Evolutionary conservation across 2,888 invertebrate species (phyloP).

Genomic region (Limenitis arthemis): DNA sequence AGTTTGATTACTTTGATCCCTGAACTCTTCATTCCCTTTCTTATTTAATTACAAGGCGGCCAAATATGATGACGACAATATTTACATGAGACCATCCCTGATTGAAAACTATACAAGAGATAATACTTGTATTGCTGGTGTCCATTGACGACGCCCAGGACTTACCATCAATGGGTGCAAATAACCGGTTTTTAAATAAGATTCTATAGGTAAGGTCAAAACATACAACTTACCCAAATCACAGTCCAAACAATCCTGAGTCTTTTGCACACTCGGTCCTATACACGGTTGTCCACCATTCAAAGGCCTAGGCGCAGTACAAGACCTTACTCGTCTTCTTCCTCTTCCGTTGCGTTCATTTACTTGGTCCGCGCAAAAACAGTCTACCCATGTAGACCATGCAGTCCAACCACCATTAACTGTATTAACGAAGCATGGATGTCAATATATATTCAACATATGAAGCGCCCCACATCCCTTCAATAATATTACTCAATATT

Average conservation of each 20-base stretch:
- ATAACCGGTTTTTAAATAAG: no score
- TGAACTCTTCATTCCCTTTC: no score
- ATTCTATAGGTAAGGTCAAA: no score
- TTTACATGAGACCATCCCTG: no score
- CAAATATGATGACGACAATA: no score
- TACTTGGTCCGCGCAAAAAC: conserved; percentile 80
- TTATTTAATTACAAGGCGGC: no score
- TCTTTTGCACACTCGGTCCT: conserved; percentile 87
- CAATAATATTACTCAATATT: background rate
- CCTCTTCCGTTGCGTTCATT: conserved; percentile 71
- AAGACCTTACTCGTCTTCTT: conserved; percentile 86
- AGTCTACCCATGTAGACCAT: conserved; percentile 92
- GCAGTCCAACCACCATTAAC: conserved; percentile 97
- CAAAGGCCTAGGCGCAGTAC: conserved; percentile 90
- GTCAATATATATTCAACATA: background rate
- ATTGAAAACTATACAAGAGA: background rate
- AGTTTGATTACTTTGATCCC: no score
- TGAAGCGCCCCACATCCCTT: no score
- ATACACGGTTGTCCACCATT: conserved; percentile 92
- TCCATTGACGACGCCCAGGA: no score
- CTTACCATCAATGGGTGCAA: no score
- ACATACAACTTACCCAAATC: conserved; percentile 57
- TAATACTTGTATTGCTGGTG: background rate
- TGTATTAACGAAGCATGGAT: conserved; percentile 37
- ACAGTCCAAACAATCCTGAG: conserved; percentile 84